Percentiles rank a stretch among this genome's conserved stretches.
Conservation (phyloP, 2,888 invertebrate genomes). For the Hydropsyche betteni region DNA sequence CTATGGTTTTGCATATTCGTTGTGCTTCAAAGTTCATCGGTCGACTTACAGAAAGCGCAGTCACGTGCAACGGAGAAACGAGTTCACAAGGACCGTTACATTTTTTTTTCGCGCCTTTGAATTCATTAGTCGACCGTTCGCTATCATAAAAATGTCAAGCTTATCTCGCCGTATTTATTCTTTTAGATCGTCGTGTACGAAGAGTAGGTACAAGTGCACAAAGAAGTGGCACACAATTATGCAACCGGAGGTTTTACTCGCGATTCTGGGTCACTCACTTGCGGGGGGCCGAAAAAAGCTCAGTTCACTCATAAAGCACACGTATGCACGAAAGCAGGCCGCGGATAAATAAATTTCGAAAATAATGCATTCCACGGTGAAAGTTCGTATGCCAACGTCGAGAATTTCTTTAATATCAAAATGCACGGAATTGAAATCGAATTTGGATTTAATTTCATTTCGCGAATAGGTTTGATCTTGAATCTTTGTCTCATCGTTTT, state of each 20-base stretch:
- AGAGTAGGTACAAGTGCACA: slow-evolving; percentile 16
- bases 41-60: no score
- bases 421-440: no score
- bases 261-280: slow-evolving; percentile 4
- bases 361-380: no score
- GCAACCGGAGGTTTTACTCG: slow-evolving; percentile 18
- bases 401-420: no score
- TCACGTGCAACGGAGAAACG: no score
- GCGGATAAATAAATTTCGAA: no score
- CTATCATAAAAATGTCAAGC: slow-evolving; percentile 36
- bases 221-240: slow-evolving; percentile 27
- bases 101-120: slow-evolving; percentile 27
- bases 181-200: neutral
- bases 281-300: neutral
- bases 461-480: no score
- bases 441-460: no score
- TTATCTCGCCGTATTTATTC: slow-evolving; percentile 37
- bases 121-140: slow-evolving; percentile 19
- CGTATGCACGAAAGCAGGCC: neutral
- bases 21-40: no score
- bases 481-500: neutral
- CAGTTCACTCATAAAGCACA: neutral
- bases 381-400: no score
- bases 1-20: no score
- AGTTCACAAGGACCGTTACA: neutral